Percentiles rank a stretch among this genome's conserved stretches.
Evolutionary conservation across 1,140 invertebrate species (phyloP).

Genomic region (Anthonomus grandis): DNA sequence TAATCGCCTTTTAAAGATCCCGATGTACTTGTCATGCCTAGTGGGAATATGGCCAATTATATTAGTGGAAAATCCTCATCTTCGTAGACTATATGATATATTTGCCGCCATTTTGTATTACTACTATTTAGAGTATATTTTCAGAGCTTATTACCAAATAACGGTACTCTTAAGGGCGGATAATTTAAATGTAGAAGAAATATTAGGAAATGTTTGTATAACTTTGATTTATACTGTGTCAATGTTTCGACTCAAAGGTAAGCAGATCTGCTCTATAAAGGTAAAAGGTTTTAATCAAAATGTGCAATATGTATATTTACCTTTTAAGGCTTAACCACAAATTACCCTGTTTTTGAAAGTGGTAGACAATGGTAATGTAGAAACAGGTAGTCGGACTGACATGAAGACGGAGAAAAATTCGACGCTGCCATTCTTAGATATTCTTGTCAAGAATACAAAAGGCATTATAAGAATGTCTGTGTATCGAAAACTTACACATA

Average conservation of each 20-base stretch:
- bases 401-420: too few species aligned
- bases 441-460: too few species aligned
- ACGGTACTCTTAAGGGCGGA: constrained; percentile 8
- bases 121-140: constrained; percentile 19
- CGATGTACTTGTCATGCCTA: constrained; percentile 15
- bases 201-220: constrained; percentile 23
- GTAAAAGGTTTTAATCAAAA: too few species aligned
- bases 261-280: too few species aligned
- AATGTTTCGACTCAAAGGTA: constrained; percentile 10
- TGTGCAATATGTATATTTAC: too few species aligned
- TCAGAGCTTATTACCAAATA: constrained; percentile 17
- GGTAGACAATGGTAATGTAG: too few species aligned
- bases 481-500: too few species aligned
- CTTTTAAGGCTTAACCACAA: too few species aligned
- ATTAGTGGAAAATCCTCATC: neutral
- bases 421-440: too few species aligned
- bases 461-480: too few species aligned
- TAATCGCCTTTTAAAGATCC: constrained; percentile 13
- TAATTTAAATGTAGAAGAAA: constrained; percentile 18
- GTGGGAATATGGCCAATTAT: constrained; percentile 20
- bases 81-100: constrained; percentile 12
- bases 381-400: too few species aligned
- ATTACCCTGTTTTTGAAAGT: too few species aligned
- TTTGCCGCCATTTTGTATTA: constrained; percentile 12
- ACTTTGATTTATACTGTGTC: constrained; percentile 24